These are phyloP conservation scores for Rhynchophorus ferrugineus DNA, from an alignment of 1,140 invertebrate species.

Conservation along the genomic window DNA sequence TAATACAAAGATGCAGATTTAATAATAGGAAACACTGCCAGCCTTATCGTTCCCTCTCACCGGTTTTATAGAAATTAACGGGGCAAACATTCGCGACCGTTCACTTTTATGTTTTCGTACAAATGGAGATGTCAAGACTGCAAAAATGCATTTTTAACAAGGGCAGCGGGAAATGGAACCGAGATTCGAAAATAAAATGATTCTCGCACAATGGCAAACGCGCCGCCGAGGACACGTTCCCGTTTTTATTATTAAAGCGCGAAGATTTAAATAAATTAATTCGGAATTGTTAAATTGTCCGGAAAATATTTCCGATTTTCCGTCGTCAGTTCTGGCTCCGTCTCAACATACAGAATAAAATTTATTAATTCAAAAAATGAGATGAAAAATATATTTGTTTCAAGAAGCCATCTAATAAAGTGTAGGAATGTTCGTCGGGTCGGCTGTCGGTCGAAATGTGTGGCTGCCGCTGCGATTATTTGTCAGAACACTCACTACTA, in stretches of 20 bases:
- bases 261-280: no score
- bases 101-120: background rate
- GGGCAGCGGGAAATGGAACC: background rate
- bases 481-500: no score
- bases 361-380: no score
- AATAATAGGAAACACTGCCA: background rate
- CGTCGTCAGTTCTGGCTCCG: no score
- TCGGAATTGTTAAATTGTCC: no score
- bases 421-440: no score
- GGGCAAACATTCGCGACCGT: background rate
- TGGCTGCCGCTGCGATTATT: no score
- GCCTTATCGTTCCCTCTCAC: background rate
- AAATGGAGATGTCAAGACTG: background rate
- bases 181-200: background rate
- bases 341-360: no score
- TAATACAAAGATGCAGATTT: conserved; percentile 5
- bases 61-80: background rate
- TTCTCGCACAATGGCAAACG: background rate
- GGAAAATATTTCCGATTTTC: no score
- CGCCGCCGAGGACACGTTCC: background rate
- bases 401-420: no score
- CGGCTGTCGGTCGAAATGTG: no score
- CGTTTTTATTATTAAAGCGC: background rate
- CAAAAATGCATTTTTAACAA: background rate
- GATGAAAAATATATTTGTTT: no score